These are phyloP conservation scores for Chelonus insularis DNA, from an alignment of 1,140 invertebrate species.

Conservation along the genomic window DNA sequence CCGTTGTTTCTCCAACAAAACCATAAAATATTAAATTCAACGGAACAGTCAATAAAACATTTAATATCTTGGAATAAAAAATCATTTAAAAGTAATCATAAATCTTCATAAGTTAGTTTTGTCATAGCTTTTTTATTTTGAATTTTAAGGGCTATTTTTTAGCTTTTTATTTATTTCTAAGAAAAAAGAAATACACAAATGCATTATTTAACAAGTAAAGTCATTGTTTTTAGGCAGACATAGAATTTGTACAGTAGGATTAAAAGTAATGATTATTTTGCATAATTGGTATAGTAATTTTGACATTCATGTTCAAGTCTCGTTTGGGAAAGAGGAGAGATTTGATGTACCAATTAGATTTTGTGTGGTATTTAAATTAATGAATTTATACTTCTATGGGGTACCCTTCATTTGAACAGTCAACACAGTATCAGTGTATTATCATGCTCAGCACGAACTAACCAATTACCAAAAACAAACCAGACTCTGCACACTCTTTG, in stretches of 20 bases:
- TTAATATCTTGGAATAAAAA: no score
- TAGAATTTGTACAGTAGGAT: conserved; percentile 19
- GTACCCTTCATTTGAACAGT: conserved; percentile 32
- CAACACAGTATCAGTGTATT: conserved; percentile 29
- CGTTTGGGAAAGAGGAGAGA: neutral
- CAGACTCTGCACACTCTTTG: neutral
- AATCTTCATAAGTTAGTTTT: no score
- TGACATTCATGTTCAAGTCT: conserved; percentile 10
- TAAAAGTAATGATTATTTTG: conserved; percentile 16
- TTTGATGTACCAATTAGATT: conserved; percentile 20
- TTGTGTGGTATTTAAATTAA: conserved; percentile 37
- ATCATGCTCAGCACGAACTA: conserved; percentile 36
- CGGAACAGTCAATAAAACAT: no score
- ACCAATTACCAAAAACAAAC: conserved; percentile 41
- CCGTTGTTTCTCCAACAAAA: no score
- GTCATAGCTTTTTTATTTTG: no score
- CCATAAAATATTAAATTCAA: no score
- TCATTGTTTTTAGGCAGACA: no score
- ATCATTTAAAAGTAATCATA: no score
- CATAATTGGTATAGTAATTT: conserved; percentile 17
- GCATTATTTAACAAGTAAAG: no score
- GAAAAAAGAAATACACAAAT: no score
- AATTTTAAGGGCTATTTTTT: no score
- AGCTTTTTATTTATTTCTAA: no score
- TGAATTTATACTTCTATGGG: conserved; percentile 35